A percentile compares a stretch with the other conserved stretches of the same genome.
phyloP scores from a whole-genome alignment of 2,797 vertebrate species.

The Pseudochaenichthys georgianus region DNA sequence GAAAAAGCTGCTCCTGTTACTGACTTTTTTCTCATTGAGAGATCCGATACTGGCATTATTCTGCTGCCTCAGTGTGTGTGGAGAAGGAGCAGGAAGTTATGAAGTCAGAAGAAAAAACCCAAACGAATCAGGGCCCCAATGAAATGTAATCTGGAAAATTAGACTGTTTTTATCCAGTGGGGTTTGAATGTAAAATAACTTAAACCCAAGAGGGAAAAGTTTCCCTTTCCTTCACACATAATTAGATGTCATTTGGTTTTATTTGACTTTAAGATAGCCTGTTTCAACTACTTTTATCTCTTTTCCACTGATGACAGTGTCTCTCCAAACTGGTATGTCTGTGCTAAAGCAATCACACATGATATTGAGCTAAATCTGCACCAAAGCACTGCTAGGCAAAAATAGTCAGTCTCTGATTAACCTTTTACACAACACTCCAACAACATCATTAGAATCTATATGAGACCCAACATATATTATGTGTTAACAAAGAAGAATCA shows the following conservation, averaged over 20 bases:
- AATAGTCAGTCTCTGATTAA: slow-evolving; percentile 2
- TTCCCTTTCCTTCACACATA: slow-evolving; percentile 25
- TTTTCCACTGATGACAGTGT: slow-evolving; percentile 50
- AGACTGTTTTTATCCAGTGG: slow-evolving; percentile 18
- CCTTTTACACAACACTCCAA: slow-evolving; percentile 4
- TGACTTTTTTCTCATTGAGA: slow-evolving; percentile 35
- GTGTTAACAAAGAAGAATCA: not conserved
- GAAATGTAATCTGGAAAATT: slow-evolving; percentile 59
- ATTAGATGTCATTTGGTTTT: slow-evolving; percentile 51
- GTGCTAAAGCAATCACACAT: slow-evolving; percentile 30
- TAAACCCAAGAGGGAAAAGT: slow-evolving; percentile 14
- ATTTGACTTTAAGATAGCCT: slow-evolving; percentile 35
- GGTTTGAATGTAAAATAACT: slow-evolving; percentile 16
- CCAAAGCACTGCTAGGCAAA: slow-evolving; percentile 5
- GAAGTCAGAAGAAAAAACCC: slow-evolving; percentile 23
- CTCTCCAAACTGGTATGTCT: slow-evolving; percentile 30
- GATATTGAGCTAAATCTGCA: slow-evolving; percentile 30
- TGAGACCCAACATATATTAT: not conserved
- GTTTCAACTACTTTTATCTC: slow-evolving; percentile 31
- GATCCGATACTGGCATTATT: slow-evolving; percentile 49
- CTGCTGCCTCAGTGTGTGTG: slow-evolving; percentile 26
- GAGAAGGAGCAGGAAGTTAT: slow-evolving; percentile 29
- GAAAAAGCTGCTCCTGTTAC: slow-evolving; percentile 48
- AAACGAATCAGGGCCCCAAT: slow-evolving; percentile 11
- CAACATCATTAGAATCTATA: not conserved